These are phyloP conservation scores for Parapristionchus giblindavisi DNA, from an alignment of 2,888 invertebrate genomes.

Conservation along the genomic window DNA sequence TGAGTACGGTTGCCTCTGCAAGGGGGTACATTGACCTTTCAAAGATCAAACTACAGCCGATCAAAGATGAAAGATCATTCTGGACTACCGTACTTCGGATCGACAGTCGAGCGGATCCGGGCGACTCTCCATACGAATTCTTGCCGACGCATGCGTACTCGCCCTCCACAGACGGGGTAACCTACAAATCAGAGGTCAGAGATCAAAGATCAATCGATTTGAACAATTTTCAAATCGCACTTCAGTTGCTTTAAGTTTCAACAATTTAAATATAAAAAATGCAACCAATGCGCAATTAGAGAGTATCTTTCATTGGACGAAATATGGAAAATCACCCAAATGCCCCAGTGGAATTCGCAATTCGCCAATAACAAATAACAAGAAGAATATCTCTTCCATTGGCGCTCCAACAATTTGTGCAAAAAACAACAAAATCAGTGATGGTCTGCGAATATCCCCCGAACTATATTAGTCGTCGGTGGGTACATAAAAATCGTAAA, in stretches of 20 bases:
- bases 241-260: background rate
- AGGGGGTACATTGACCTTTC: constrained; percentile 44
- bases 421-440: too few relatives aligned
- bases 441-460: too few relatives aligned
- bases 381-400: too few relatives aligned
- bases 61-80: too few relatives aligned
- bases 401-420: too few relatives aligned
- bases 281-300: background rate
- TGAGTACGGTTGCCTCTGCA: constrained; percentile 78
- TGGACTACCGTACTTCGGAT: constrained; percentile 85
- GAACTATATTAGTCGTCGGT: too few relatives aligned
- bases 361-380: too few relatives aligned
- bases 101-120: constrained; percentile 82
- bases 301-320: too few relatives aligned
- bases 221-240: background rate
- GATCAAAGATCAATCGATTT: background rate
- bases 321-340: too few relatives aligned
- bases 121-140: constrained; percentile 88
- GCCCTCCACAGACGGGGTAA: constrained; percentile 83
- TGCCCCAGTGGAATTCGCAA: too few relatives aligned
- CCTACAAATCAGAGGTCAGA: constrained; percentile 24
- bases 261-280: background rate
- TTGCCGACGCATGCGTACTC: constrained; percentile 88
- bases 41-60: constrained; percentile 37
- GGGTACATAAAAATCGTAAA: too few relatives aligned